A percentile compares a stretch with the other conserved stretches of the same genome.
Evolutionary conservation across 2,888 invertebrate species (phyloP).

Genomic region (Caenorhabditis becei): DNA sequence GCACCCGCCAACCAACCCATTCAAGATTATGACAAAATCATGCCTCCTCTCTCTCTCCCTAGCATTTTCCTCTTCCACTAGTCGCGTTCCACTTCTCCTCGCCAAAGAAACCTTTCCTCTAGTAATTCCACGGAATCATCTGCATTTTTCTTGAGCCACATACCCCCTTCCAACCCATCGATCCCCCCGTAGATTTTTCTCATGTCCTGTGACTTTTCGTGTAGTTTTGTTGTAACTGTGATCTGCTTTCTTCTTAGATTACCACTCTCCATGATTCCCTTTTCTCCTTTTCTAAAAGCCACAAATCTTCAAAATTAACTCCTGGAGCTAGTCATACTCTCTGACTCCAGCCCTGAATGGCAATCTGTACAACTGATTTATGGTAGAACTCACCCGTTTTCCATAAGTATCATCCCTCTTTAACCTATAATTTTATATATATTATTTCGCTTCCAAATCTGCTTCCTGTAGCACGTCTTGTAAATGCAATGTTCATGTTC

Average conservation of each 20-base stretch:
- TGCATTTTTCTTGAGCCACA: neutral
- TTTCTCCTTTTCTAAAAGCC: neutral
- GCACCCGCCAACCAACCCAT: neutral
- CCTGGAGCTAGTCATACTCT: neutral
- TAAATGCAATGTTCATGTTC: neutral
- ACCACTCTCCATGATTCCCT: neutral
- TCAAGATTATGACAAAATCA: conserved; percentile 26
- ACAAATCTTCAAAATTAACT: neutral
- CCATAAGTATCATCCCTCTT: neutral
- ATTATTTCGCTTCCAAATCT: no score
- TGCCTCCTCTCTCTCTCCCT: conserved; percentile 1
- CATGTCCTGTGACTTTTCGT: conserved; percentile 11
- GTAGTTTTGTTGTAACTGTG: conserved; percentile 12
- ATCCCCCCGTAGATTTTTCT: neutral
- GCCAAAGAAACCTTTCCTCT: neutral
- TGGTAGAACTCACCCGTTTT: neutral
- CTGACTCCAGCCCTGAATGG: neutral
- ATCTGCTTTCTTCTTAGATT: conserved; percentile 1
- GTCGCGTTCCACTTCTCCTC: neutral
- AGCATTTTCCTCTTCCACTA: conserved; percentile 17
- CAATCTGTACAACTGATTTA: conserved; percentile 4
- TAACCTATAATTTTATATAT: neutral
- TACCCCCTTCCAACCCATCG: neutral
- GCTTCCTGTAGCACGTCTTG: neutral
- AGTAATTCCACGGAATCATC: neutral